Conservation (phyloP, 2,113 vertebrate species). For the Thermophis baileyi region DNA sequence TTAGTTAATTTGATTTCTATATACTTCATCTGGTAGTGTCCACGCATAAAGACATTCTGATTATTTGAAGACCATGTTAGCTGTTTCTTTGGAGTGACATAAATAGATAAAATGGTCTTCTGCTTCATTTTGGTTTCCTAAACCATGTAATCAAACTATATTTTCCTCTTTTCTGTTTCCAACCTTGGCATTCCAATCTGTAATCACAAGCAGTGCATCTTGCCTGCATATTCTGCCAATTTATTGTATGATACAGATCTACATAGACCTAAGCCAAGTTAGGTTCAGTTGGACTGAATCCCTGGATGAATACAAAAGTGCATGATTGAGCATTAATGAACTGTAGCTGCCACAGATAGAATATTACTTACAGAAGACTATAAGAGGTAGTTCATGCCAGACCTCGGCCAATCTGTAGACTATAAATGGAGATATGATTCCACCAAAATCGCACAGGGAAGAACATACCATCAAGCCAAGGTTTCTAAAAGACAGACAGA, state of each 20-base stretch:
- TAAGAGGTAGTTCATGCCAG: conserved; percentile 83
- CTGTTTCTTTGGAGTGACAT: background rate
- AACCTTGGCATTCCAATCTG: background rate
- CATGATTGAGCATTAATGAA: background rate
- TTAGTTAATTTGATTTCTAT: background rate
- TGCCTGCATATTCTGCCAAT: background rate
- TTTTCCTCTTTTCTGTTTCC: background rate
- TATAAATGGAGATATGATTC: conserved; percentile 82
- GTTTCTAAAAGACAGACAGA: conserved; percentile 71
- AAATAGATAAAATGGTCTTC: background rate
- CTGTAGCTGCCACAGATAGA: fast-evolving
- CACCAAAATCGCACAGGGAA: conserved; percentile 83
- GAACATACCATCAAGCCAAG: conserved; percentile 86
- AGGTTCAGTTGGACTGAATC: background rate
- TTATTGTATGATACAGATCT: background rate
- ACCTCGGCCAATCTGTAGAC: conserved; percentile 83
- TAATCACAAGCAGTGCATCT: background rate
- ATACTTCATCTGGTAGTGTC: background rate
- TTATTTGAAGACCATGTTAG: background rate
- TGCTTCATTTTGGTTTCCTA: background rate
- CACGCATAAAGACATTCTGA: background rate
- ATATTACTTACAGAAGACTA: conserved; percentile 81
- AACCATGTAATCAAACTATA: background rate
- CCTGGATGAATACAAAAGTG: background rate
- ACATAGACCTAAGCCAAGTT: background rate